These are phyloP conservation scores for Cranoglanis bouderius DNA, from an alignment of 2,113 vertebrate species.

Conservation along the genomic window DNA sequence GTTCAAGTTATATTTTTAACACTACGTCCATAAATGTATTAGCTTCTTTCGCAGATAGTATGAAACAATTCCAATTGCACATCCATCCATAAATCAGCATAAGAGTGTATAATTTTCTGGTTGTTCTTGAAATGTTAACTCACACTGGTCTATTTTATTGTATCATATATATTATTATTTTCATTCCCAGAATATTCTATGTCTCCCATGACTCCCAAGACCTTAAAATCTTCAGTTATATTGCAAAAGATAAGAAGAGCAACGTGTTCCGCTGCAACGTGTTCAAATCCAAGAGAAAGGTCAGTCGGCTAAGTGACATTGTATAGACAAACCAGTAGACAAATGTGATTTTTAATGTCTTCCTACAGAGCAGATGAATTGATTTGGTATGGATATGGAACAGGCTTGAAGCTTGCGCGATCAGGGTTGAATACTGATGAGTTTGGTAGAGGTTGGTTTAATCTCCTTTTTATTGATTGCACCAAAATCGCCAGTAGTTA, in stretches of 20 bases:
- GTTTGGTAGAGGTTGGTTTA: not conserved
- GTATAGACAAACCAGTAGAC: not conserved
- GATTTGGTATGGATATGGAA: not conserved
- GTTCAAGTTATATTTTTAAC: not conserved
- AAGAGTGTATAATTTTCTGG: not conserved
- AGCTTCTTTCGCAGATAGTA: not conserved
- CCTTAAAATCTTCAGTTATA: slow-evolving; percentile 98
- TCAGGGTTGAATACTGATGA: not conserved
- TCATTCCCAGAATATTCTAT: slow-evolving; percentile 87
- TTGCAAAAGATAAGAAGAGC: slow-evolving; percentile 91
- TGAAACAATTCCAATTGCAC: not conserved
- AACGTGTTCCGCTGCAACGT: slow-evolving; percentile 94
- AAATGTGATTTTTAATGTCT: not conserved
- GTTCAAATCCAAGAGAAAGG: slow-evolving; percentile 98
- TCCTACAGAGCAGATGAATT: not conserved
- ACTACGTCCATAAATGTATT: not conserved
- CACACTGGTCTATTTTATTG: no score
- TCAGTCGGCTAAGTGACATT: slow-evolving; percentile 51
- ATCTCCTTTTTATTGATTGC: not conserved
- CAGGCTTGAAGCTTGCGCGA: not conserved
- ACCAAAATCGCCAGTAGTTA: not conserved
- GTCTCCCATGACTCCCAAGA: slow-evolving; percentile 98
- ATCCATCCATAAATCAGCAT: not conserved
- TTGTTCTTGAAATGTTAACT: not conserved
- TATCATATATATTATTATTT: slow-evolving; percentile 26